These are phyloP conservation scores for Cirrhinus mrigala DNA, from an alignment of 2,797 vertebrate species.

Conservation along the genomic window DNA sequence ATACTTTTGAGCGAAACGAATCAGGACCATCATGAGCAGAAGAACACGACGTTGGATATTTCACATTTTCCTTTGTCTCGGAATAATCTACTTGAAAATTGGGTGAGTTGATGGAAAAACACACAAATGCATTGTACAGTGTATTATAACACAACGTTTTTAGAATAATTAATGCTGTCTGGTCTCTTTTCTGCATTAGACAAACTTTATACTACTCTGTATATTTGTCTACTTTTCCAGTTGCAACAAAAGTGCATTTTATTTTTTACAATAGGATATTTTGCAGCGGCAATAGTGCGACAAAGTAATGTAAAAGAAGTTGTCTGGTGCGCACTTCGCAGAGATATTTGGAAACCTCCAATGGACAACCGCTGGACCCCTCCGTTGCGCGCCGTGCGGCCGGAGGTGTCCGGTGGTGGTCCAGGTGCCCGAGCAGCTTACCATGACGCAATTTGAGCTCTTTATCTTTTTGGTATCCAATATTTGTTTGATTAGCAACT, in stretches of 20 bases:
- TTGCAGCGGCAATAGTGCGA: neutral
- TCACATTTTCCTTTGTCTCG: constrained; percentile 94
- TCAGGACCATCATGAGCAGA: constrained; percentile 90
- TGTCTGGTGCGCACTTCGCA: neutral
- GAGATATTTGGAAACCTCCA: neutral
- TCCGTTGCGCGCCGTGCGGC: neutral
- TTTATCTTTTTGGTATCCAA: neutral
- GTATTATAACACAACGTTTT: neutral
- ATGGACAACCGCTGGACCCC: neutral
- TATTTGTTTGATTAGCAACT: neutral
- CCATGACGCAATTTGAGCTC: too few species aligned
- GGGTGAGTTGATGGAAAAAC: constrained; percentile 82
- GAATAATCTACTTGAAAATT: constrained; percentile 95
- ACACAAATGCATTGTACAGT: neutral
- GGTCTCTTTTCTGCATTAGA: neutral
- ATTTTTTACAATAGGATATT: too few species aligned
- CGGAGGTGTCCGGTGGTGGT: neutral
- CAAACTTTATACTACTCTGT: neutral
- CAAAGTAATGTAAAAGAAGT: too few species aligned
- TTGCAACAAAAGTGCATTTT: neutral
- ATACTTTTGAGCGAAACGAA: constrained; percentile 71
- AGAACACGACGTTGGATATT: constrained; percentile 95
- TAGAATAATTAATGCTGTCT: neutral
- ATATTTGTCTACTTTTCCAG: neutral
- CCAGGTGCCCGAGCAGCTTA: neutral